Evolutionary conservation across 2,797 vertebrate species (phyloP), one percentile per base, ranked within the genome.

Genomic region (Manis crassicaudata): DNA sequence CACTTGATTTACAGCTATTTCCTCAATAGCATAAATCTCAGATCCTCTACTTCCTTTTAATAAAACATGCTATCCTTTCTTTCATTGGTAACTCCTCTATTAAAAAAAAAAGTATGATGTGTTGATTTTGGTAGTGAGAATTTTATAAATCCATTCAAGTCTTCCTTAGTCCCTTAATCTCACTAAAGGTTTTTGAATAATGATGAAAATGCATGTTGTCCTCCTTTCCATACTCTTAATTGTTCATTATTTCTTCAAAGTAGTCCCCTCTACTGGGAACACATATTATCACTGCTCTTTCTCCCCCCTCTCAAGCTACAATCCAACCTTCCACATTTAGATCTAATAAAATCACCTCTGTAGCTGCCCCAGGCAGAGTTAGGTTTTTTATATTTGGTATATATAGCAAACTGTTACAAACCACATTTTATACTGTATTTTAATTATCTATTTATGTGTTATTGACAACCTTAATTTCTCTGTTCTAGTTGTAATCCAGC

Each of bases 1-100:
- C 29, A 67, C 23, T 77, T 92, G 40, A 56, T 88, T 95, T 72
- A 25, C 54, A 96, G n/a, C 29, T 54, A 58, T 67, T 88, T 95
- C 37, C 37, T 96, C 46, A 40, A 8, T 27, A 80, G 23, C 13
- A 2, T 60, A 84, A 92, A 63, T 90, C 5, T 73, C 70, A 83
- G 32, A 82, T 52, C 18, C 0, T 84, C 25, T 10, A 5, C 20
- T 79, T 88, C 35, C 40, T 50, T 23, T 65, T 52, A 91, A 50
- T 23, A 76, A 90, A 68, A 84, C n/a, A 67, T n/a, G 11, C 10
- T 6, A 56, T 35, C 10, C 21, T 96, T 86, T 92, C 23, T 70
- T 70, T 87, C 65, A 56, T 6, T 18, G n/a, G 7, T 70, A 46
- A 0, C 29, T 76, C 23, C 13, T 81, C 13, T 32, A 63, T 76